A percentile compares a stretch with the other conserved stretches of the same genome.
These are phyloP conservation scores for Drosophila mulleri DNA, from an alignment of 2,888 invertebrate genomes.

Conservation along the genomic window DNA sequence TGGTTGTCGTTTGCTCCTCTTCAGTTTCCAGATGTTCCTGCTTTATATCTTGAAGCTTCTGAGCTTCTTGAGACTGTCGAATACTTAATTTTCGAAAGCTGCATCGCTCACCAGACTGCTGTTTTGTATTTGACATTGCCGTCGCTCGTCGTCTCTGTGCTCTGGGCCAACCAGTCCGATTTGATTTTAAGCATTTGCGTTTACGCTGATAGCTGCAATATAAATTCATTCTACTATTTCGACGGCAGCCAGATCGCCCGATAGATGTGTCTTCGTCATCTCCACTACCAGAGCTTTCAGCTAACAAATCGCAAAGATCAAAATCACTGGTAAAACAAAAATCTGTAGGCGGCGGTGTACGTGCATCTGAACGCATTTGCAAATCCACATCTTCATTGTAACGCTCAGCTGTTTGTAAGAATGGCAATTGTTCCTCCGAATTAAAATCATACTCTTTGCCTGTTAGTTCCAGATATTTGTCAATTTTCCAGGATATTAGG, in stretches of 20 bases:
- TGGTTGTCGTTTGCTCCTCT: conserved; percentile 50
- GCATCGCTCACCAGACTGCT: conserved; percentile 64
- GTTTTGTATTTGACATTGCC: conserved; percentile 37
- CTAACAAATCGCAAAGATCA: conserved; percentile 81
- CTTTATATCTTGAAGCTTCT: conserved; percentile 25
- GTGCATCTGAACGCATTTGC: conserved; percentile 7
- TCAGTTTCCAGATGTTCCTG: conserved; percentile 55
- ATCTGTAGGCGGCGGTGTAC: conserved; percentile 81
- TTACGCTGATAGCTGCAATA: conserved; percentile 79
- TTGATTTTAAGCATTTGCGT: conserved; percentile 87
- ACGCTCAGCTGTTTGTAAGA: neutral
- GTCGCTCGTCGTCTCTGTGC: conserved; percentile 74
- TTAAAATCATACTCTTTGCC: conserved; percentile 66
- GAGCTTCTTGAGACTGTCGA: conserved; percentile 6
- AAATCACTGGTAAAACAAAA: conserved; percentile 82
- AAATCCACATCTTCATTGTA: neutral
- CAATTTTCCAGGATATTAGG: conserved; percentile 81
- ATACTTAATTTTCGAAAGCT: conserved; percentile 63
- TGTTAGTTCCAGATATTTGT: conserved; percentile 79
- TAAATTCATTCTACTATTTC: conserved; percentile 61
- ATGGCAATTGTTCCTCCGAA: conserved; percentile 34
- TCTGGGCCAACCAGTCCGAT: conserved; percentile 93
- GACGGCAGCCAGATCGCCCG: conserved; percentile 27
- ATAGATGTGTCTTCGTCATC: conserved; percentile 55
- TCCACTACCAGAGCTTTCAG: conserved; percentile 55